phyloP scores from a whole-genome alignment of 2,113 vertebrate species.

The Phylloscopus trochiloides region DNA sequence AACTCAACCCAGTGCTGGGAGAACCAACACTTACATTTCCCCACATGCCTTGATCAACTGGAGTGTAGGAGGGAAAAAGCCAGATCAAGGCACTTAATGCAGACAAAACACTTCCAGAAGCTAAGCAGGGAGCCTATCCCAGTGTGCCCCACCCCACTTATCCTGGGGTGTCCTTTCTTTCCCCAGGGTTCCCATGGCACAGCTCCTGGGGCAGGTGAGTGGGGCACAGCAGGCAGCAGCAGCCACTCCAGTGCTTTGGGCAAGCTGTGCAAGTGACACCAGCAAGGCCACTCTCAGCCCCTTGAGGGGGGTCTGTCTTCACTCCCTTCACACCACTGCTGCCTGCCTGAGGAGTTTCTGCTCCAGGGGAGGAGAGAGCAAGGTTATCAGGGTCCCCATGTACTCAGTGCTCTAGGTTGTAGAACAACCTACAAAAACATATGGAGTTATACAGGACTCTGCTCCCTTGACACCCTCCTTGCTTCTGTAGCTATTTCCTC shows the following conservation, averaged over 20 bases:
- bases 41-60: neutral
- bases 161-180: neutral
- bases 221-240: neutral
- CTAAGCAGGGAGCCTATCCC: neutral
- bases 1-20: neutral
- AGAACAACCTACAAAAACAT: slow-evolving; percentile 11
- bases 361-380: neutral
- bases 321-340: neutral
- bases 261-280: neutral
- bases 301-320: neutral
- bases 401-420: neutral
- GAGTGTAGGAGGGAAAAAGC: neutral
- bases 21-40: neutral
- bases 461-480: neutral
- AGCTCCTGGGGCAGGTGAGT: neutral
- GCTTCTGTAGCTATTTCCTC: neutral
- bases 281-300: neutral
- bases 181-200: neutral
- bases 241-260: neutral
- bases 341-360: neutral
- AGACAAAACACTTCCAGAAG: neutral
- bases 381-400: neutral
- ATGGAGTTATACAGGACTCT: neutral
- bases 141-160: neutral
- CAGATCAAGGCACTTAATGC: neutral